These are phyloP conservation scores for Eupsittula cactorum DNA, from an alignment of 2,113 vertebrate genomes.

Conservation along the genomic window DNA sequence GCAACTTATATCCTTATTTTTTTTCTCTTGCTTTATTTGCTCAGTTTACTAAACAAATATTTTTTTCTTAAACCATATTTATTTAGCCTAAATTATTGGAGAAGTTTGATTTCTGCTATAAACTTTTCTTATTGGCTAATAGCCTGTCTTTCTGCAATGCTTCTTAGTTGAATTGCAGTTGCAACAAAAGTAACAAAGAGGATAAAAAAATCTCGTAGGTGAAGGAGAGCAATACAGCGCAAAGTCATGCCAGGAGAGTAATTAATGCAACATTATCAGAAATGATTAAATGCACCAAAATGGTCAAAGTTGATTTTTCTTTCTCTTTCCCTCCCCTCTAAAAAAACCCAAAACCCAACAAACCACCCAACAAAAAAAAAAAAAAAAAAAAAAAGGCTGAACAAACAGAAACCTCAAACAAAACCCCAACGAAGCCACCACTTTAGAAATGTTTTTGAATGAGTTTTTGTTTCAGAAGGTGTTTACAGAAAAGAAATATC, in stretches of 20 bases:
- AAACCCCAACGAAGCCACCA: neutral
- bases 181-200: neutral
- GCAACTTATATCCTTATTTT: neutral
- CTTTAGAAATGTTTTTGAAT: neutral
- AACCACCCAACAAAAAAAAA: neutral
- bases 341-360: neutral
- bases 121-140: neutral
- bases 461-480: neutral
- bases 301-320: neutral
- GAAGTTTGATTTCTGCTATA: neutral
- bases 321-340: accelerated
- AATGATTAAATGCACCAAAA: neutral
- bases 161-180: neutral
- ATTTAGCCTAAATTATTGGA: neutral
- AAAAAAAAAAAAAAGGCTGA: neutral
- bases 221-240: neutral
- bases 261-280: neutral
- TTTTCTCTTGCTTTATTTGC: neutral
- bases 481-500: neutral
- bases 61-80: neutral
- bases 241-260: neutral
- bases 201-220: neutral
- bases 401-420: neutral
- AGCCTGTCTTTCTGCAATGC: neutral
- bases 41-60: neutral